Evolutionary conservation across 2,888 invertebrate genomes (phyloP), one percentile per base, ranked within the genome.

Genomic region (Tachystola acroxantha): DNA sequence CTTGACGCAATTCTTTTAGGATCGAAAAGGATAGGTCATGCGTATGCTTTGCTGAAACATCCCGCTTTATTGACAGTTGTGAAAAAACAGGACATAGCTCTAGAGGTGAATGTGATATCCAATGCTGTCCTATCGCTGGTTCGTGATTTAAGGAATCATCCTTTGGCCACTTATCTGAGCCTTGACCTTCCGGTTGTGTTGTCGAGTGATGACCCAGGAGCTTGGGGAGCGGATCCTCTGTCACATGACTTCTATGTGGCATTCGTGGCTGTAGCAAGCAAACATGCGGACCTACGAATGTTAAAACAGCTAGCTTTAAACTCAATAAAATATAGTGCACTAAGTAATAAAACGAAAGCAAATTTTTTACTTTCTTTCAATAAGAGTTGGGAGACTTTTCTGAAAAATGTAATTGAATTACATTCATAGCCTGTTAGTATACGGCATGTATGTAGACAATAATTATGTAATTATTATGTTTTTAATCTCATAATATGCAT

Each of bases 91-190:
- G 78, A 89, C 30, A 93, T 95, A 36, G 91, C 93, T 1, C 77
- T 95, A 2, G 95, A 96, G 75, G 86, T 95, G 22, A 93, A 92
- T 71, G 94, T 95, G 1, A 91, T 95, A 43, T 95, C 95, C 0
- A 95, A 95, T 69, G 92, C 93, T 59, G 92, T 92, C 14, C 68
- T 95, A 10, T 88, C 88, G 32, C 74, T 95, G 31, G 89, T 93
- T 11, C 70, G 82, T 2, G 95, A 95, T 68, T 80, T 93, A 22
- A 88, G 95, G 26, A 94, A 94, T 61, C 95, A 95, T 78, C 94
- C 95, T 0, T 90, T 91, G 1, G 87, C 90, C 1, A 64, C 82
- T 1, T 88, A 92, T 37, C 85, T 95, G 46, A 89, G 94, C 11
- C 75, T 90, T 19, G 90, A 90, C 32, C 89, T 90, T 60, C 94